phyloP scores from a whole-genome alignment of 2,888 invertebrate genomes.

The Taphrorychus bicolor region DNA sequence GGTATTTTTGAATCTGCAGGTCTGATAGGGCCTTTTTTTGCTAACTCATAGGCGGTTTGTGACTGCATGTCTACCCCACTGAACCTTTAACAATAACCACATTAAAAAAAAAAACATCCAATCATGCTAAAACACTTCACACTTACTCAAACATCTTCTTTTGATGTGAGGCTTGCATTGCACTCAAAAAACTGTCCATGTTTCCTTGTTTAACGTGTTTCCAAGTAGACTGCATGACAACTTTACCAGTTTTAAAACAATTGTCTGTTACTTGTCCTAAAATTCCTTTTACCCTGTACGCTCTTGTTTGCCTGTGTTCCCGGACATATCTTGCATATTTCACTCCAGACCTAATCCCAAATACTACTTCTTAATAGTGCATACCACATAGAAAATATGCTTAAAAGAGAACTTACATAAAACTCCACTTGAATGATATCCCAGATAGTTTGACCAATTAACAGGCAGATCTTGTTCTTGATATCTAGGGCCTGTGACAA shows the following conservation, averaged over 20 bases:
- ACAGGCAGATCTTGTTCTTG: constrained; percentile 71
- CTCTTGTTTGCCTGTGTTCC: constrained; percentile 69
- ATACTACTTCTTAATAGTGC: constrained; percentile 62
- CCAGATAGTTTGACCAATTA: constrained; percentile 67
- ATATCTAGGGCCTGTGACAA: constrained; percentile 80
- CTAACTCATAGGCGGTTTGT: constrained; percentile 90
- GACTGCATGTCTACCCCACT: constrained; percentile 84
- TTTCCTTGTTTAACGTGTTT: constrained; percentile 72
- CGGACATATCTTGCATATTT: constrained; percentile 65
- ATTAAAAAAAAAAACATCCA: constrained; percentile 48
- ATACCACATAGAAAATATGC: constrained; percentile 1
- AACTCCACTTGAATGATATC: constrained; percentile 75
- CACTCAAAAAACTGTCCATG: constrained; percentile 76
- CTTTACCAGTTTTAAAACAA: constrained; percentile 73
- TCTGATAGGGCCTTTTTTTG: constrained; percentile 80
- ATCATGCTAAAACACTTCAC: not conserved
- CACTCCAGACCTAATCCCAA: constrained; percentile 76
- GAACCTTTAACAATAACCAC: no score
- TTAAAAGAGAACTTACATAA: constrained; percentile 62
- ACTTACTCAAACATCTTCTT: constrained; percentile 83
- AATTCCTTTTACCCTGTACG: constrained; percentile 76
- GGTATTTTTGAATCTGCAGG: constrained; percentile 75
- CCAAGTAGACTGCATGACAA: constrained; percentile 74
- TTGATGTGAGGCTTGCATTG: constrained; percentile 87
- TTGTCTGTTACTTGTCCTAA: constrained; percentile 81